Evolutionary conservation across 2,797 vertebrate genomes (phyloP), one percentile per base, ranked within the genome.

Genomic region (Diglossa cyanea): DNA sequence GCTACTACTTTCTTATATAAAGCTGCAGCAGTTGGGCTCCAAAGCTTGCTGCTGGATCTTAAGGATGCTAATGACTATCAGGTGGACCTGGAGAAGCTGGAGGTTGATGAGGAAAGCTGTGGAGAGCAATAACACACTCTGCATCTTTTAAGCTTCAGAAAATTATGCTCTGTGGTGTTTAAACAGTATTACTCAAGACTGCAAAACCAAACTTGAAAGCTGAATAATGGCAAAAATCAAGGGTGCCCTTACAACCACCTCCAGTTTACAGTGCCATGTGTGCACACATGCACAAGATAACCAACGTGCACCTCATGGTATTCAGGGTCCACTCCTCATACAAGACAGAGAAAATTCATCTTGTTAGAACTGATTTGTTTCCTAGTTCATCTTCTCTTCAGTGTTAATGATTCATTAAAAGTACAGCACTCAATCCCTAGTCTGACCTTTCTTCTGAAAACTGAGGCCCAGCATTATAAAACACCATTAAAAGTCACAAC

Each of bases 241-340:
- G 31, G 39, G 24, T 39, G 14, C 10, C 18, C 3, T 1, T 9
- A 25, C 5, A 87, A 44, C 18, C 53, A 47, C 5, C 28, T 3
- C 5, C 24, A 45, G 24, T 20, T 71, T 7, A 23, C 44, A 57
- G 71, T 1, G 25, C 44, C 31, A 25, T 0, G 1, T 3, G 28
- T 47, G 53, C 55, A 14, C 8, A 2, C 0, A 9, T 0, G 4
- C 20, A 24, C 6, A 3, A 30, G 21, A 24, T 11, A 78, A 75
- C 14, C 42, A 50, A 47, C 2, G 3, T 0, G 2, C 4, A 15
- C 11, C 37, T 37, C 31, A 13, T 1, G 3, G 10, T 11, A 17
- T 3, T 12, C 2, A n/a, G 31, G 45, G 9, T 6, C 33, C 0
- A 1, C 20, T 20, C 23, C 4, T 71, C 45, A 24, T 1, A 25